A percentile compares a stretch with the other conserved stretches of the same genome.
Conservation (phyloP, 2,113 vertebrate genomes). For the Rattus rattus region DNA sequence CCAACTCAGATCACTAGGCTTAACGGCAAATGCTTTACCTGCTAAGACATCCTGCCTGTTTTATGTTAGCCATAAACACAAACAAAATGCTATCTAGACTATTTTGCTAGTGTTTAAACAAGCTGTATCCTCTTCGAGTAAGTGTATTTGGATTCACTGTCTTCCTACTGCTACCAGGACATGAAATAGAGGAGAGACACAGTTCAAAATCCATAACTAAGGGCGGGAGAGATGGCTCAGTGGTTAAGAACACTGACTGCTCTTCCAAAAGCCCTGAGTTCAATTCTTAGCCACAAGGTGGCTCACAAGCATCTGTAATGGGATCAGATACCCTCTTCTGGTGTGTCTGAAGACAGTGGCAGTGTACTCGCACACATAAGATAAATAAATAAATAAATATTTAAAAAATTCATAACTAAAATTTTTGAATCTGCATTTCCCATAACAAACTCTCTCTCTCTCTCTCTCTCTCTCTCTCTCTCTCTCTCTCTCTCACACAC, state of each 20-base stretch:
- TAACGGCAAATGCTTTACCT: background rate
- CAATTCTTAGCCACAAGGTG: too few species aligned
- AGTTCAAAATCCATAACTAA: background rate
- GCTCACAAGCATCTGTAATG: too few species aligned
- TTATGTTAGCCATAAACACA: background rate
- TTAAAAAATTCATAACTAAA: background rate
- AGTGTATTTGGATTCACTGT: background rate
- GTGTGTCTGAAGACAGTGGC: too few species aligned
- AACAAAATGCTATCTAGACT: background rate
- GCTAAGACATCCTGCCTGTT: background rate
- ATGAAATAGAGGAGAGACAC: background rate
- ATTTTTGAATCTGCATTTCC: background rate
- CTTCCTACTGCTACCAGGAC: background rate
- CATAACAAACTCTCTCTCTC: background rate
- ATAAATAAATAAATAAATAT: too few species aligned
- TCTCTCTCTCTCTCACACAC: too few species aligned
- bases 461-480: too few species aligned
- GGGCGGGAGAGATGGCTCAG: too few species aligned
- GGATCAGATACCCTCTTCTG: too few species aligned
- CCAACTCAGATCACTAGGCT: too few species aligned
- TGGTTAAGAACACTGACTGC: too few species aligned
- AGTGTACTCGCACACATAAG: too few species aligned
- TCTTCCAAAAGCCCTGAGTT: too few species aligned
- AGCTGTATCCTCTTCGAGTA: slow-evolving; percentile 10
- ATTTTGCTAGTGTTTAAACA: background rate